Evolutionary conservation across 2,888 invertebrate genomes (phyloP).

Genomic region (Strigamia transsilvanica): DNA sequence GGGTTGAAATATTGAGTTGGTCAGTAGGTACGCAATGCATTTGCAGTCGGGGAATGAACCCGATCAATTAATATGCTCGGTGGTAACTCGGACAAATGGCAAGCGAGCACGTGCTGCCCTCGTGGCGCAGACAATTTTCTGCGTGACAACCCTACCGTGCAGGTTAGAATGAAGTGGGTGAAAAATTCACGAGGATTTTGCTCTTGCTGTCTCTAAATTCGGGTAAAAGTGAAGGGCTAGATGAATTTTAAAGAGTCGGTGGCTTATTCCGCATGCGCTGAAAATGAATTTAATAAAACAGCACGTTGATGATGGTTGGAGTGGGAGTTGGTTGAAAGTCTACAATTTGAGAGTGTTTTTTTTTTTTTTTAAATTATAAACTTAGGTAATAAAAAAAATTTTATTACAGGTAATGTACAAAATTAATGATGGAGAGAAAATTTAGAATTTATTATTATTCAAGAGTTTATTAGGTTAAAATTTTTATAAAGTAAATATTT

Average conservation of each 20-base stretch:
- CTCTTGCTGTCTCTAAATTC: conserved; percentile 26
- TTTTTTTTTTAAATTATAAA: too few relatives aligned
- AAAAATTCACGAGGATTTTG: conserved; percentile 16
- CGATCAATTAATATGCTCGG: conserved; percentile 26
- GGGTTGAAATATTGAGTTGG: conserved; percentile 6
- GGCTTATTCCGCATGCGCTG: conserved; percentile 25
- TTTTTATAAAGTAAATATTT: too few relatives aligned
- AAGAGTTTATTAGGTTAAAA: too few relatives aligned
- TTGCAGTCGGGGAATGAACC: conserved; percentile 3
- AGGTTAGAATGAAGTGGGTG: conserved; percentile 11
- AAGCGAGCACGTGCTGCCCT: conserved; percentile 26
- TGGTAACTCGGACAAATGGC: conserved; percentile 30
- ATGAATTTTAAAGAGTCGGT: conserved; percentile 16
- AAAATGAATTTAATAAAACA: conserved; percentile 30
- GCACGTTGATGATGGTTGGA: conserved; percentile 21
- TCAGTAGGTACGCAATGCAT: conserved; percentile 20
- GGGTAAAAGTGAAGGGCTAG: conserved; percentile 6
- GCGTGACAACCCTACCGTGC: conserved; percentile 15
- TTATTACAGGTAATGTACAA: background rate
- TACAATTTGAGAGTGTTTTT: background rate
- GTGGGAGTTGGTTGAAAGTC: conserved; percentile 19
- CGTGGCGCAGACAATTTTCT: conserved; percentile 24
- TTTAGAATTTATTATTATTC: background rate
- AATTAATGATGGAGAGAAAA: background rate
- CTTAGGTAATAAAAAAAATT: background rate